A percentile compares a stretch with the other conserved stretches of the same genome.
These are phyloP conservation scores for Caranx melampygus DNA, from an alignment of 2,113 vertebrate species.

Conservation along the genomic window DNA sequence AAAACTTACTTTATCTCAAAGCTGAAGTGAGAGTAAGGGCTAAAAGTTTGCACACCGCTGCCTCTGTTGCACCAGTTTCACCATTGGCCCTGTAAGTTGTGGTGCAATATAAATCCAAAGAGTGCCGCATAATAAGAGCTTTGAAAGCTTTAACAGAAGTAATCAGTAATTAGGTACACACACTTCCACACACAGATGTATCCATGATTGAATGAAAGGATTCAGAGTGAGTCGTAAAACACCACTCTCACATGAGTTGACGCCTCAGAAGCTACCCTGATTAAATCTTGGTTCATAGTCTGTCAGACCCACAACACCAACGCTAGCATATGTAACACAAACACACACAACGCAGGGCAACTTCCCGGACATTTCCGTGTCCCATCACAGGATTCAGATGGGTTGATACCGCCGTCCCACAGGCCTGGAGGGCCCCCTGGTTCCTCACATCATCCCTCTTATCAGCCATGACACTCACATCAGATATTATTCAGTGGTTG, in stretches of 20 bases:
- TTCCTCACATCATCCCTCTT: conserved; percentile 14
- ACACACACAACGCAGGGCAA: conserved; percentile 10
- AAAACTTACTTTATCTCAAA: background rate
- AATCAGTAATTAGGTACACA: background rate
- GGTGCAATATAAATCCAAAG: background rate
- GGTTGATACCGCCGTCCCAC: no score
- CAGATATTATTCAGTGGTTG: conserved; percentile 27
- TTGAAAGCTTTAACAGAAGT: background rate
- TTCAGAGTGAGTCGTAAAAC: no score
- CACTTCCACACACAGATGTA: background rate
- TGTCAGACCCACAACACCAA: conserved; percentile 15
- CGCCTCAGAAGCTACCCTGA: background rate
- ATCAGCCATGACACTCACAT: conserved; percentile 33
- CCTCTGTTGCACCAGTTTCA: background rate
- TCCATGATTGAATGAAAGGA: no score
- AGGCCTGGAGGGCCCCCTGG: background rate
- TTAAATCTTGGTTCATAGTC: background rate
- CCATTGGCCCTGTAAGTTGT: background rate
- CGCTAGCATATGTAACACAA: background rate
- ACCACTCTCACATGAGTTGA: background rate
- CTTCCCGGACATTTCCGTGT: conserved; percentile 8
- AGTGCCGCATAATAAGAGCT: no score
- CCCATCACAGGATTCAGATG: conserved; percentile 26
- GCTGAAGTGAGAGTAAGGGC: background rate
- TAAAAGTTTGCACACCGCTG: background rate